Evolutionary conservation across 2,888 invertebrate species (phyloP).

Genomic region (Tipula helvola): DNA sequence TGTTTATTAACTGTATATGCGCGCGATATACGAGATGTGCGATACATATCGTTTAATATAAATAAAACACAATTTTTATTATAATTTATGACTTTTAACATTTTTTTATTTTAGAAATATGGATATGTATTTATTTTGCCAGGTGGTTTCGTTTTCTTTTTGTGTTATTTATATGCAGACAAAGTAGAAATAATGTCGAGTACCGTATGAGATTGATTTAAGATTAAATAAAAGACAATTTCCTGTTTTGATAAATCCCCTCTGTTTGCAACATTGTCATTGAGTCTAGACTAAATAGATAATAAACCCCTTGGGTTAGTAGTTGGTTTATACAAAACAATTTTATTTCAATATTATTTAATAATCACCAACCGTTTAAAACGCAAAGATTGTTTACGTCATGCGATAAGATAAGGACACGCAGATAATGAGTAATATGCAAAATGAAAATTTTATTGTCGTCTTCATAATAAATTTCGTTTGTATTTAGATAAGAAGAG

Average conservation of each 20-base stretch:
- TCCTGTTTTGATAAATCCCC: not conserved
- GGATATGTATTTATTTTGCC: not conserved
- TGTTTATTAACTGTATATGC: not conserved
- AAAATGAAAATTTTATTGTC: not conserved
- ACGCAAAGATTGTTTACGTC: not conserved
- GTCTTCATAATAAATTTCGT: not conserved
- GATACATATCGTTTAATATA: not conserved
- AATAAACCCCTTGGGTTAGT: not conserved
- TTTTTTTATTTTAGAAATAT: not conserved
- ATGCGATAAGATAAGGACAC: not conserved
- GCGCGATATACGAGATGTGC: not conserved
- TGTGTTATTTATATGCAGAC: not conserved
- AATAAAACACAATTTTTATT: not conserved
- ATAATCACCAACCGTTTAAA: not conserved
- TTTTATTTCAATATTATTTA: not conserved
- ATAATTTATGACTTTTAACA: not conserved
- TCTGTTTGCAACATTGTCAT: not conserved
- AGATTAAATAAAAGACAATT: not conserved
- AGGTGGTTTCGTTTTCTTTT: not conserved
- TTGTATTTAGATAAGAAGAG: not conserved
- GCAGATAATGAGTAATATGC: not conserved
- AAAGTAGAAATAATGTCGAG: not conserved
- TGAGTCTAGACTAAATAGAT: not conserved
- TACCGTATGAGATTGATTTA: not conserved
- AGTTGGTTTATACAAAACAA: not conserved